Base-by-base conservation (phyloP, 2,797 vertebrate genomes). In the Tenualosa ilisha region DNA sequence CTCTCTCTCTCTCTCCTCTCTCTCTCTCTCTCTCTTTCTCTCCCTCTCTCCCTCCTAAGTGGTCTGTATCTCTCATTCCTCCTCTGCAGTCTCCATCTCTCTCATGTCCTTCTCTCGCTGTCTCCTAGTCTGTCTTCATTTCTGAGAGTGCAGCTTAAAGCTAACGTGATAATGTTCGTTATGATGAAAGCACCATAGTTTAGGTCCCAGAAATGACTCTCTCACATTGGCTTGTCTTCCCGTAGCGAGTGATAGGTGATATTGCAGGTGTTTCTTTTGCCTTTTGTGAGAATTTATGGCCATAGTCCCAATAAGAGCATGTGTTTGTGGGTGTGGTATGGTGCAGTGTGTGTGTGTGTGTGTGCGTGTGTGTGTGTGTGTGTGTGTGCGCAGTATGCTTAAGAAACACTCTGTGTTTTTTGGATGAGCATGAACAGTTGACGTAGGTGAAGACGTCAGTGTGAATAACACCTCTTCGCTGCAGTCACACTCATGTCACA, bases 401-500 rank as follows among this genome's bases (percentile, higher is more conserved):
- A 5, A 40, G 68, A 17, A 75, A 31, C 5, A 11, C 68, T 37
- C 13, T 75, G 68, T 75, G 63, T 68, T 11, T 68, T 68, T 24
- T 68, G 68, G 65, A 31, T 20, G 68, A 75, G 68, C 26, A 37
- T 75, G 31, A 53, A 15, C 51, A 15, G 51, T 26, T 75, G 68
- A 75, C 68, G 68, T 75, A 75, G 31, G 68, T 75, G 17, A 75
- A 75, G 68, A 75, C 68, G 68, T 75, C 68, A 75, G 68, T 75
- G 68, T 75, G 68, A 75, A 75, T 40, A 75, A 75, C 68, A 75
- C 68, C 68, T 75, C 68, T 75, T 37, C 13, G 12, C 68, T 40
- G 68, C 68, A 75, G 37, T 15, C 24, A 17, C 37, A 40, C 68
- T 75, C 13, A 20, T 40, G 68, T 20, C 68, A 72, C 65, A 40